Evolutionary conservation across 2,888 invertebrate genomes (phyloP).

Genomic region (Polylopha cassiicola): DNA sequence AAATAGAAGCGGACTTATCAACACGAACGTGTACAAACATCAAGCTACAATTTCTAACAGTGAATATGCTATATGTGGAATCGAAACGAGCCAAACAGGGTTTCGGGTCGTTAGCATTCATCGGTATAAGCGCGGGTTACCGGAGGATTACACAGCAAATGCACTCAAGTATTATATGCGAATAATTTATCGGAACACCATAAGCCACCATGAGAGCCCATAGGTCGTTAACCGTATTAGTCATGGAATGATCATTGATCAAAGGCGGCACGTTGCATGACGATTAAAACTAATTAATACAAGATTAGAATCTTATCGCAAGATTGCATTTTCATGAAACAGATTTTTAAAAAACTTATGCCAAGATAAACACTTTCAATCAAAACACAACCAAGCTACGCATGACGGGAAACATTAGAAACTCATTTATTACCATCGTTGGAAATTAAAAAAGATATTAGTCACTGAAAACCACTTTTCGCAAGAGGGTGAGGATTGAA

Average conservation of each 20-base stretch:
- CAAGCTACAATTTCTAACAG: constrained; percentile 8
- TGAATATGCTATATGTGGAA: constrained; percentile 24
- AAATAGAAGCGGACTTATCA: too few species aligned
- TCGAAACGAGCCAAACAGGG: constrained; percentile 25
- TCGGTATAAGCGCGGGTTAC: constrained; percentile 35
- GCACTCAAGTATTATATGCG: constrained; percentile 12
- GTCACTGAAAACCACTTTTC: constrained; percentile 37
- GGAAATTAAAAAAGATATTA: constrained; percentile 46
- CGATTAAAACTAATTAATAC: background rate
- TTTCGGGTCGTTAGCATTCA: constrained; percentile 44
- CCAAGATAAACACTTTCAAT: background rate
- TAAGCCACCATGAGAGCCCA: background rate
- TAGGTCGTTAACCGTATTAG: background rate
- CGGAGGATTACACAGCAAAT: constrained; percentile 31
- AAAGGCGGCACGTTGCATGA: background rate
- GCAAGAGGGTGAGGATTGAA: constrained; percentile 30
- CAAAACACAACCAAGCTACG: background rate
- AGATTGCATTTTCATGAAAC: background rate
- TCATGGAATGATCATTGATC: background rate
- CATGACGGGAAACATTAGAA: constrained; percentile 20
- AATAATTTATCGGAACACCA: constrained; percentile 7
- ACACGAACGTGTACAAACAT: background rate
- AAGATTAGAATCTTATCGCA: background rate
- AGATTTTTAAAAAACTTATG: constrained; percentile 3
- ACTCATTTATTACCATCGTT: constrained; percentile 36